Conservation (phyloP, 2,113 vertebrate genomes). For the Noturus placidus region DNA sequence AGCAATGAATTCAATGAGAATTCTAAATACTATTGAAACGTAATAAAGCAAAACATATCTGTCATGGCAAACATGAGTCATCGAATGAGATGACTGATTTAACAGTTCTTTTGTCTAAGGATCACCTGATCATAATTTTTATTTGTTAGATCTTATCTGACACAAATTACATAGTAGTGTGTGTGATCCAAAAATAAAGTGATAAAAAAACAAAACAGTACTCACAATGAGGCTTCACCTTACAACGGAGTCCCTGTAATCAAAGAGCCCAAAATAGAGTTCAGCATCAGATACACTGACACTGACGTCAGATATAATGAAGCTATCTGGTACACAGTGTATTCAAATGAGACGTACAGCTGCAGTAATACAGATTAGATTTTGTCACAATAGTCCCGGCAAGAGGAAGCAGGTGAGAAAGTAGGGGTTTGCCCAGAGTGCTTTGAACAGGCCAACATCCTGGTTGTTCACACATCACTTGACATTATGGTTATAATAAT, state of each 20-base stretch:
- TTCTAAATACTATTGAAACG: background rate
- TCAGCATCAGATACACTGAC: background rate
- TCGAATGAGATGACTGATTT: background rate
- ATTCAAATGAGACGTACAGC: background rate
- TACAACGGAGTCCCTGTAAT: conserved; percentile 69
- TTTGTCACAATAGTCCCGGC: conserved; percentile 23
- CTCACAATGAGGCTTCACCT: conserved; percentile 61
- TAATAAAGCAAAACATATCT: background rate
- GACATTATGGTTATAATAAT: background rate
- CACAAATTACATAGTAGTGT: background rate
- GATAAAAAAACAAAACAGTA: conserved; percentile 30
- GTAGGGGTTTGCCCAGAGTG: conserved; percentile 48
- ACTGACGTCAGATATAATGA: no score
- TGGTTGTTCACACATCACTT: conserved; percentile 34
- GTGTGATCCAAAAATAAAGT: background rate
- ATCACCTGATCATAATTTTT: background rate
- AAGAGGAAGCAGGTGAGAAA: conserved; percentile 39
- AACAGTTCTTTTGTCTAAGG: background rate
- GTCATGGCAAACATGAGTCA: background rate
- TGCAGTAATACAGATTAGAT: background rate
- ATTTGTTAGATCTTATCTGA: background rate
- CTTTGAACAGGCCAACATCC: conserved; percentile 40
- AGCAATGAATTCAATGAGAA: background rate
- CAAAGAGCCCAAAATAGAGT: conserved; percentile 11
- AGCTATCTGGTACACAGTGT: background rate